Conservation (phyloP, 1,140 invertebrate genomes). For the Lucilia cuprina region DNA sequence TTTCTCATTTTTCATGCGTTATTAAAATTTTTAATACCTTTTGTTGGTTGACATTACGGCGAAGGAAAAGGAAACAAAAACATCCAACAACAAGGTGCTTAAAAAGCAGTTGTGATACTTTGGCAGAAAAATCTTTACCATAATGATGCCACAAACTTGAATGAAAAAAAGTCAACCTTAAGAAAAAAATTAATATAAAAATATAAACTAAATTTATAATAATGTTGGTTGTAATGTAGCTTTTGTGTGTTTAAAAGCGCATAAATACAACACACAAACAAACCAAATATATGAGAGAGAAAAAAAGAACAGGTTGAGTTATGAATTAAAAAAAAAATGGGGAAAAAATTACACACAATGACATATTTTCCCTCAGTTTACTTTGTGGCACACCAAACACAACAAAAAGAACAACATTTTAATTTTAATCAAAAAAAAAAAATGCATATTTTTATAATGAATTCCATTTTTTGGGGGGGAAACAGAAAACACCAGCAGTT, state of each 20-base stretch:
- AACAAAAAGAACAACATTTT: neutral
- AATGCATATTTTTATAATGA: too few relatives aligned
- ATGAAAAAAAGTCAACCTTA: too few relatives aligned
- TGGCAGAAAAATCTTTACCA: neutral
- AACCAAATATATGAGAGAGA: neutral
- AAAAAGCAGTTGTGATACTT: too few relatives aligned
- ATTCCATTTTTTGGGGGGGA: too few relatives aligned
- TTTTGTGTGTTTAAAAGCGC: neutral
- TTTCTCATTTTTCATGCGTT: neutral
- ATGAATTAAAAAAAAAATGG: neutral
- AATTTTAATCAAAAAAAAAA: neutral
- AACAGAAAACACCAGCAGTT: too few relatives aligned
- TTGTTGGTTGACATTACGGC: neutral
- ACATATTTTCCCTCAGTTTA: slow-evolving; percentile 12
- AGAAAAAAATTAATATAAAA: neutral
- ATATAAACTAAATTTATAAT: neutral
- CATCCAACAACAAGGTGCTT: too few relatives aligned
- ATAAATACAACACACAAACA: neutral
- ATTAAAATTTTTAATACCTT: slow-evolving; percentile 20
- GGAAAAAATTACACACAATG: neutral
- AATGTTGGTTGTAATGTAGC: neutral
- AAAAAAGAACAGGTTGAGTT: too few relatives aligned
- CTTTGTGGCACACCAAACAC: neutral
- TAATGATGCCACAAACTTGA: neutral
- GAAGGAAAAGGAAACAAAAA: too few relatives aligned